phyloP scores from a whole-genome alignment of 2,113 vertebrate species.

The Uria aalge region DNA sequence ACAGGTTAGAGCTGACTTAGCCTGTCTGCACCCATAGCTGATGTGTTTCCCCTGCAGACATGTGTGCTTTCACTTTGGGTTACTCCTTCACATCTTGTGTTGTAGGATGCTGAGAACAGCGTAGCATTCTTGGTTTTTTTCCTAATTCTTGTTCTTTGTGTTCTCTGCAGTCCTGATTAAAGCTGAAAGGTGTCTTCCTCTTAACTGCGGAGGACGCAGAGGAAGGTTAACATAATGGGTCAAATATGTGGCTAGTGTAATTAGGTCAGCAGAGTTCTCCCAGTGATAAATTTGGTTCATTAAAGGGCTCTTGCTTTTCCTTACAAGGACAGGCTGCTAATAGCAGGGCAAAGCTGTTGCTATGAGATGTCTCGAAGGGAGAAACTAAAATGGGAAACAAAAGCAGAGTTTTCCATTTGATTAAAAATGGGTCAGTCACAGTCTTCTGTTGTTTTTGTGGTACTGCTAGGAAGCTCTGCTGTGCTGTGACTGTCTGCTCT shows the following conservation, averaged over 20 bases:
- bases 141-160: neutral
- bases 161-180: neutral
- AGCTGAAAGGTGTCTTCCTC: conserved; percentile 1
- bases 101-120: neutral
- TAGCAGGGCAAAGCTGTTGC: conserved; percentile 22
- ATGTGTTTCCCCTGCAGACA: neutral
- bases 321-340: neutral
- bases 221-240: neutral
- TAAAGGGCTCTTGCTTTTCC: neutral
- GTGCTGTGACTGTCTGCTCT: neutral
- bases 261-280: neutral
- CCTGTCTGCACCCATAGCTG: neutral
- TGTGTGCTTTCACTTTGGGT: neutral
- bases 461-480: neutral
- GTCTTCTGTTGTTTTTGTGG: neutral
- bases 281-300: neutral
- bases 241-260: neutral
- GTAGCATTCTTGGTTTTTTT: neutral
- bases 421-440: conserved; percentile 28
- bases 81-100: neutral
- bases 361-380: neutral
- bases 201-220: neutral
- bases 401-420: neutral
- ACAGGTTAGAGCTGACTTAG: neutral
- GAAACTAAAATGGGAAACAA: conserved; percentile 40